Evolutionary conservation across 2,113 vertebrate species (phyloP), one percentile per base, ranked within the genome.

Genomic region (Pica pica): DNA sequence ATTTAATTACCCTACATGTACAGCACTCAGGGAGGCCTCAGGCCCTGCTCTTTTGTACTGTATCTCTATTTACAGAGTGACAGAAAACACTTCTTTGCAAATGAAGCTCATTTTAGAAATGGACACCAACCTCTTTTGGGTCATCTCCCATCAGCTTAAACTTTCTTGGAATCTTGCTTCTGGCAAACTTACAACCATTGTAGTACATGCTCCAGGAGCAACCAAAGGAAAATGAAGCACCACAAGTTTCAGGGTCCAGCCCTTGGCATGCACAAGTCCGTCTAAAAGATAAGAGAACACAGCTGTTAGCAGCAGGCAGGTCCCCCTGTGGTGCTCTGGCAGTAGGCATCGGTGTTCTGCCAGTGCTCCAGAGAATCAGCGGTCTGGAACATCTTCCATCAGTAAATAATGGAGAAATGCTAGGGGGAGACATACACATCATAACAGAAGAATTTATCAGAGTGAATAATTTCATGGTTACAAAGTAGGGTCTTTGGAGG

Each of bases 131-230:
- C 99, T 99, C 99, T 98, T 98, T 99, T 68, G 98, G 97, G 92
- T 99, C 99, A 97, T 99, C 99, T 70, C 98, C 99, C 92, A 98
- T 98, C 89, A 99, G 97, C 97, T 99, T 99, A 97, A 99, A 99
- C 97, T 99, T 99, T 96, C 99, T 98, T 93, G 99, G 99, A 83
- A 99, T 97, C 98, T 99, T 99, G 97, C 99, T 99, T 96, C 99
- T 98, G 92, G 99, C 99, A 98, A 99, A 99, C 96, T 99, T 99
- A 98, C 99, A 99, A 76, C 99, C 99, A 63, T 99, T 99, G 96
- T 99, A 99, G 96, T 99, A 99, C 99, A 99, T 99, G 94, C 99
- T 99, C 99, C 99, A 99, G 17, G 99, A 99, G 95, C 99, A 99
- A 63, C 99, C 99, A 49, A 99, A 99, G 46, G 99, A 99, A 98